Percentiles rank a stretch among this genome's conserved stretches.
These are phyloP conservation scores for Caenorhabditis afra DNA, from an alignment of 2,888 invertebrate genomes.

Conservation along the genomic window DNA sequence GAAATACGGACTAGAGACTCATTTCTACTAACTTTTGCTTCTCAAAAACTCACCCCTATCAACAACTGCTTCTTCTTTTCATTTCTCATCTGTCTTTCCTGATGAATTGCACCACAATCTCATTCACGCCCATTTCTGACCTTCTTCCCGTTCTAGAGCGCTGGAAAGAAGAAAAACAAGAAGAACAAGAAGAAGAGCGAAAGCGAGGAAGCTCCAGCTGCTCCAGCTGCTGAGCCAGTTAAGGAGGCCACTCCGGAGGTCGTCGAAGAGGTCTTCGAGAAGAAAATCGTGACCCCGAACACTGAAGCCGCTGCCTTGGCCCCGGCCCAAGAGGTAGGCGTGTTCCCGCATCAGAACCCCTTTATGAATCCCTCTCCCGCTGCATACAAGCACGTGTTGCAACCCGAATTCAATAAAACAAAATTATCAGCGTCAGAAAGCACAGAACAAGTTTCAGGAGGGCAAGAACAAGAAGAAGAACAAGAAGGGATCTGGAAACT, in stretches of 20 bases:
- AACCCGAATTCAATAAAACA: not conserved
- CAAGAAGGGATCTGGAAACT: slow-evolving; percentile 56
- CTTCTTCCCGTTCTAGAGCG: slow-evolving; percentile 28
- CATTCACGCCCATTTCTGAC: not conserved
- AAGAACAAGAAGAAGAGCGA: slow-evolving; percentile 60
- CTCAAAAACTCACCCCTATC: slow-evolving; percentile 17
- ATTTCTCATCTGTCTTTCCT: slow-evolving; percentile 8
- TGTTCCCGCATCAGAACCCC: not conserved
- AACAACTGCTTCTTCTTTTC: slow-evolving; percentile 9
- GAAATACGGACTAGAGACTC: slow-evolving; percentile 6
- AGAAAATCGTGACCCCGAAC: slow-evolving; percentile 47
- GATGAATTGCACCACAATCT: not conserved
- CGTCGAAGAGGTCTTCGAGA: slow-evolving; percentile 57
- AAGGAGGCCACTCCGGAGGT: slow-evolving; percentile 46
- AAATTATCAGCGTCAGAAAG: too few relatives aligned
- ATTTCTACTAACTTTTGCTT: slow-evolving; percentile 34
- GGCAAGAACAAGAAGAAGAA: slow-evolving; percentile 58
- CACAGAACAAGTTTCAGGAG: too few relatives aligned
- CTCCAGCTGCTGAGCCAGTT: slow-evolving; percentile 12
- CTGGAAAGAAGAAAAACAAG: slow-evolving; percentile 55
- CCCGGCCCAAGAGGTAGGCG: not conserved
- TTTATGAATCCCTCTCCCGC: slow-evolving; percentile 1
- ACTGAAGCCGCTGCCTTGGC: slow-evolving; percentile 19
- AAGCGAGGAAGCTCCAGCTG: slow-evolving; percentile 38
- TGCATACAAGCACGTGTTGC: not conserved